Evolutionary conservation across 2,113 vertebrate species (phyloP).

Genomic region (Misgurnus mizolepis): DNA sequence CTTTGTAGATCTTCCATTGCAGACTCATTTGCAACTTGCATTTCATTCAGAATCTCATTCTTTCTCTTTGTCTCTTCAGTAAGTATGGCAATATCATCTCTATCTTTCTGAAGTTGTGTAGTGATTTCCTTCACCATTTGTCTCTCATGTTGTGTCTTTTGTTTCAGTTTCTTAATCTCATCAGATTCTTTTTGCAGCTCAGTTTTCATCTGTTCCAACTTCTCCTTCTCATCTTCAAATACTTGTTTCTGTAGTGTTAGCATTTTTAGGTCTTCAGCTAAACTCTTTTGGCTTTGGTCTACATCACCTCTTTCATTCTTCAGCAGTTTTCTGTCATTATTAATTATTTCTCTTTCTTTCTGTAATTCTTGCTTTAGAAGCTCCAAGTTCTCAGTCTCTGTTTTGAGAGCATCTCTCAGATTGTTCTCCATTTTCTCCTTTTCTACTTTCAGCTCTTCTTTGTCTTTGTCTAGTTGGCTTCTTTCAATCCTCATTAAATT

Average conservation of each 20-base stretch:
- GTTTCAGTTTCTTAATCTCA: no score
- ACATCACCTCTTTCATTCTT: conserved; percentile 6
- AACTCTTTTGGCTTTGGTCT: neutral
- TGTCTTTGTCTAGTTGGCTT: neutral
- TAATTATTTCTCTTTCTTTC: no score
- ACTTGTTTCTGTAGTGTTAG: neutral
- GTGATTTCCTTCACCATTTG: neutral
- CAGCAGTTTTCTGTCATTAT: no score
- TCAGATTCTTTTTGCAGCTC: no score
- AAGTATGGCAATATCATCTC: neutral
- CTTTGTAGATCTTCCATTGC: neutral
- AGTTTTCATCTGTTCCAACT: no score
- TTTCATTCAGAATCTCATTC: conserved; percentile 2
- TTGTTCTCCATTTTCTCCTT: no score
- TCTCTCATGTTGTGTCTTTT: neutral
- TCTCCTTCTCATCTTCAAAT: no score
- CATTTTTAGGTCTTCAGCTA: neutral
- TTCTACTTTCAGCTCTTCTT: no score
- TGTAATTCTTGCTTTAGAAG: no score
- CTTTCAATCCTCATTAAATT: neutral
- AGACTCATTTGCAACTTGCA: neutral
- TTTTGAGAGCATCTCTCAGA: no score
- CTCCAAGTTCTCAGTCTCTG: no score
- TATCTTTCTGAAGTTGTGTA: conserved; percentile 1
- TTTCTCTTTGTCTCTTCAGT: neutral